Evolutionary conservation across 2,797 vertebrate genomes (phyloP).

Genomic region (Balearica regulorum): DNA sequence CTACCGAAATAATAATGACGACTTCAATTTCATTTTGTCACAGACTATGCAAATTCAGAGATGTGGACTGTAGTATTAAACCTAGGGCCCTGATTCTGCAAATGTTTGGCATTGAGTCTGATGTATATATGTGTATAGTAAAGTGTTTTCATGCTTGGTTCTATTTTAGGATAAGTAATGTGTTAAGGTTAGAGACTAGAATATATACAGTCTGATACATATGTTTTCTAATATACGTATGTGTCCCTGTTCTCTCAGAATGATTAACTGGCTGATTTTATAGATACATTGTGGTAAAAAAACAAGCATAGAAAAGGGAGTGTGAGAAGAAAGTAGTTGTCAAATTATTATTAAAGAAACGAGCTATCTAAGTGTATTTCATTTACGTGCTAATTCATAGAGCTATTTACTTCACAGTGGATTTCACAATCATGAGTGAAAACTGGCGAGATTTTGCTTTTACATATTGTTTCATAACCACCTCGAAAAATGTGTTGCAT

Average conservation of each 20-base stretch:
- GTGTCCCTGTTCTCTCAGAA: neutral
- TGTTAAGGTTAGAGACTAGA: neutral
- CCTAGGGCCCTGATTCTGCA: neutral
- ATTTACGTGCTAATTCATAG: neutral
- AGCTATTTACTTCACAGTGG: neutral
- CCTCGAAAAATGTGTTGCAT: slow-evolving; percentile 16
- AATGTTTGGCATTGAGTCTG: neutral
- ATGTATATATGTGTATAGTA: neutral
- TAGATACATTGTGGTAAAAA: neutral
- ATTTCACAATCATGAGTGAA: neutral
- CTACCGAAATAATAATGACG: neutral
- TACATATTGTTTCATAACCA: neutral
- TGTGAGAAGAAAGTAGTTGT: neutral
- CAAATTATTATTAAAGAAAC: neutral
- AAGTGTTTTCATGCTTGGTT: neutral
- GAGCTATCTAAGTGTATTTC: neutral
- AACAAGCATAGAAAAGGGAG: neutral
- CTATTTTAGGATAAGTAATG: neutral
- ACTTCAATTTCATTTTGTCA: neutral
- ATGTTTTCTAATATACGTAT: neutral
- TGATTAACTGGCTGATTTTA: neutral
- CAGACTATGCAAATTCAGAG: neutral
- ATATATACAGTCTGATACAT: neutral
- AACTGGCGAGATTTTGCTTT: neutral
- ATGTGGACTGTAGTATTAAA: neutral